These are phyloP conservation scores for Clavelina lepadiformis DNA, from an alignment of 23 tunicate species.

Conservation along the genomic window DNA sequence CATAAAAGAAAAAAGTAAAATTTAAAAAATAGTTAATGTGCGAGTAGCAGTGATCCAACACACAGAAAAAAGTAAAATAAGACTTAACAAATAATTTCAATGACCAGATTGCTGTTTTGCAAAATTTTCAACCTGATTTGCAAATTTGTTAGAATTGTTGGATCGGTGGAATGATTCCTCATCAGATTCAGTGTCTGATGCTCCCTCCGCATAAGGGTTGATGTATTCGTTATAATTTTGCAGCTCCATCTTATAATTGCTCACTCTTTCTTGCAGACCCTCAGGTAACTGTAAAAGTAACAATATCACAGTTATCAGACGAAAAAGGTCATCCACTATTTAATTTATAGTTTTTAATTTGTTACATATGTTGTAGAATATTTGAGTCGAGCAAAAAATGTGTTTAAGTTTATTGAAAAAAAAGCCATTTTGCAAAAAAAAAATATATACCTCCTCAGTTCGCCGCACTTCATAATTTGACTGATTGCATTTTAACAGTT, in stretches of 20 bases:
- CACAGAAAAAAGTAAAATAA: no score
- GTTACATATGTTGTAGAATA: no score
- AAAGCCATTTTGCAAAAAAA: no score
- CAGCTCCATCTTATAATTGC: conserved; percentile 33
- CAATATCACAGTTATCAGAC: neutral
- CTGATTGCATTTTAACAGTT: conserved; percentile 65
- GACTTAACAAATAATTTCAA: no score
- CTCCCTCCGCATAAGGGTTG: conserved; percentile 71
- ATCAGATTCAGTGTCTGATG: conserved; percentile 35
- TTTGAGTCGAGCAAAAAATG: no score
- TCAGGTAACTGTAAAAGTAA: conserved; percentile 37
- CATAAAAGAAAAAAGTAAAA: neutral
- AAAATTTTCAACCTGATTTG: no score
- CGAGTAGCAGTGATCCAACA: neutral
- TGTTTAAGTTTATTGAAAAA: no score
- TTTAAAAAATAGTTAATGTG: neutral
- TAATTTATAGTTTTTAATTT: no score
- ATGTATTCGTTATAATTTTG: conserved; percentile 78
- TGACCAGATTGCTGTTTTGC: no score
- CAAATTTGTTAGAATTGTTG: neutral
- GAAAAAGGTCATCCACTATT: no score
- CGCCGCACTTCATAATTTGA: conserved; percentile 40
- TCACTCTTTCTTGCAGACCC: conserved; percentile 43
- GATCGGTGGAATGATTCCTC: conserved; percentile 3
- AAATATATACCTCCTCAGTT: conserved; percentile 31